phyloP scores from a whole-genome alignment of 2,113 vertebrate genomes.

The Tetraodon nigroviridis region DNA sequence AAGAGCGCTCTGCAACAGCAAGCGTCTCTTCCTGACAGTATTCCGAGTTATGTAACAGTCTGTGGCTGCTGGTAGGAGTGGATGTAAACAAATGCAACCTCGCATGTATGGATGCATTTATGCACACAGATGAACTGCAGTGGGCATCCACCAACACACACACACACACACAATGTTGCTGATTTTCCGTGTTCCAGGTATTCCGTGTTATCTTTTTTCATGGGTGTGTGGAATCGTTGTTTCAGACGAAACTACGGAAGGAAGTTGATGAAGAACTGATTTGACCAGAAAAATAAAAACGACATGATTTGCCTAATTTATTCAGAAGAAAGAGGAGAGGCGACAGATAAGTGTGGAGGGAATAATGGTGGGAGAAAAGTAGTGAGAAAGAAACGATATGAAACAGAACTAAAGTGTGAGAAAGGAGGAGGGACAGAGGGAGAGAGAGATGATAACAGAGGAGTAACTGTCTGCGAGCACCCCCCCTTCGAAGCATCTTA shows the following conservation, averaged over 20 bases:
- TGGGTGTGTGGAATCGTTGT: neutral
- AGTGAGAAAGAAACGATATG: neutral
- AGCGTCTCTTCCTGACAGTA: constrained; percentile 29
- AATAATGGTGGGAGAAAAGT: neutral
- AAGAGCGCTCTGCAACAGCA: constrained; percentile 22
- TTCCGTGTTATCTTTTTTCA: neutral
- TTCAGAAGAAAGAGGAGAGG: neutral
- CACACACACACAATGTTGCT: constrained; percentile 2
- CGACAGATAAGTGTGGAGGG: neutral
- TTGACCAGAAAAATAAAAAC: neutral
- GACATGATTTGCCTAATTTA: constrained; percentile 8
- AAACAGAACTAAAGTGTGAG: constrained; percentile 17
- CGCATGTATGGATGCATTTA: constrained; percentile 47
- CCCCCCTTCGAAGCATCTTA: constrained; percentile 66
- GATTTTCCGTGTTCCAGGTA: neutral
- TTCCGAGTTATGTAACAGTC: constrained; percentile 57
- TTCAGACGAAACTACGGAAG: constrained; percentile 1
- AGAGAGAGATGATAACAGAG: constrained; percentile 40
- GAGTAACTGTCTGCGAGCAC: constrained; percentile 22
- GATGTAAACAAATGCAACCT: constrained; percentile 50
- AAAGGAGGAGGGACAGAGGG: constrained; percentile 16
- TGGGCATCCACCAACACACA: constrained; percentile 1
- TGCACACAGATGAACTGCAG: constrained; percentile 8
- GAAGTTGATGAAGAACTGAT: neutral
- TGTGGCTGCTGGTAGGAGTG: constrained; percentile 30